Percentiles rank a stretch among this genome's conserved stretches.
Evolutionary conservation across 2,888 invertebrate genomes (phyloP).

Genomic region (Spodoptera littoralis): DNA sequence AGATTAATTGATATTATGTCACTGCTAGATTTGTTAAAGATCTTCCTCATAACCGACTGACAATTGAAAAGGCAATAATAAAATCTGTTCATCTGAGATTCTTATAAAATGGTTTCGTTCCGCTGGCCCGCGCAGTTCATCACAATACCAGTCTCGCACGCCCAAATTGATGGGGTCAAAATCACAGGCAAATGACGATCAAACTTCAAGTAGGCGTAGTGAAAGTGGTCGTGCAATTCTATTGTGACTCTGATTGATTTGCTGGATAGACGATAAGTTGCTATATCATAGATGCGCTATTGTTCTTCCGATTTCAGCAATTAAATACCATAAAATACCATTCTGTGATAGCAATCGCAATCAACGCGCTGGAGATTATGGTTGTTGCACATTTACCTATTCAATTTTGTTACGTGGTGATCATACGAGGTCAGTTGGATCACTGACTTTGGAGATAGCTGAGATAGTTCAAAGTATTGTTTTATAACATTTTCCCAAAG

Average conservation of each 20-base stretch:
- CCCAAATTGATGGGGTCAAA: conserved; percentile 72
- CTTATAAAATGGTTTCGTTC: conserved; percentile 49
- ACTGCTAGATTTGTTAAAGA: conserved; percentile 30
- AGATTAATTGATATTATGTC: conserved; percentile 38
- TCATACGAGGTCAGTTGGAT: too few relatives aligned
- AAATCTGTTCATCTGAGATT: conserved; percentile 42
- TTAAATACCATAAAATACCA: conserved; percentile 68
- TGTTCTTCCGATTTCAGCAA: conserved; percentile 74
- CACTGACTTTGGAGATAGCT: too few relatives aligned
- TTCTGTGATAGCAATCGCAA: conserved; percentile 35
- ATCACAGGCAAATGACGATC: conserved; percentile 73
- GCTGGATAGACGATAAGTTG: conserved; percentile 72
- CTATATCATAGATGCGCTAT: conserved; percentile 71
- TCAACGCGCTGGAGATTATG: conserved; percentile 18
- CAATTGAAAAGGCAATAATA: conserved; percentile 52
- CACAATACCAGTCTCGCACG: conserved; percentile 63
- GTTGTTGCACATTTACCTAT: conserved; percentile 4
- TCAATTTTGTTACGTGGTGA: background rate
- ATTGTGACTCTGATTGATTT: conserved; percentile 80
- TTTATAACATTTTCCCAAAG: too few relatives aligned
- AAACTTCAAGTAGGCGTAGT: conserved; percentile 65
- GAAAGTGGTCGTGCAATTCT: conserved; percentile 78
- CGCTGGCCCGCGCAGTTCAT: conserved; percentile 30
- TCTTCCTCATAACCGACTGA: conserved; percentile 30
- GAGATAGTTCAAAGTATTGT: too few relatives aligned